Evolutionary conservation across 2,113 vertebrate genomes (phyloP).

Genomic region (Notarius quadriscutis): DNA sequence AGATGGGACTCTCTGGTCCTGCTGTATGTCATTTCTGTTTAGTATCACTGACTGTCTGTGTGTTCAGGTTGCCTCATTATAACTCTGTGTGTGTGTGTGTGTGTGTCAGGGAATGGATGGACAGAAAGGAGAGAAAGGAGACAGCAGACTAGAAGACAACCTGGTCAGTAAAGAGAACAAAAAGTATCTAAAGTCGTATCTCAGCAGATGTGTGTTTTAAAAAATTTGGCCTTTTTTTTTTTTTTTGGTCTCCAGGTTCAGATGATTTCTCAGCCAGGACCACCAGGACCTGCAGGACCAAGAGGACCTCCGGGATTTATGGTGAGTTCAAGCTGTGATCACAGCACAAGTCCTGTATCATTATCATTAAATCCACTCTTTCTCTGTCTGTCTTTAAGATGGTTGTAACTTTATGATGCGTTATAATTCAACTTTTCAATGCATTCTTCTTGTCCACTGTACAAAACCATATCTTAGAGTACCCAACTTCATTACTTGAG

Average conservation of each 20-base stretch:
- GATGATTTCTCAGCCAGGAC: conserved; percentile 58
- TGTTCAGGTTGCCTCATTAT: not conserved
- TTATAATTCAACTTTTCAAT: not conserved
- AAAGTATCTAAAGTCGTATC: not conserved
- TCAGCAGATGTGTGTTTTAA: not conserved
- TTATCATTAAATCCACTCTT: not conserved
- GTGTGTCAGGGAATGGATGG: conserved; percentile 81
- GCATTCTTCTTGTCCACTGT: not conserved
- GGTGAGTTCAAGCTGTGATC: conserved; percentile 33
- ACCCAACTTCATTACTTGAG: too few species aligned
- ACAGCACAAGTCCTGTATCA: not conserved
- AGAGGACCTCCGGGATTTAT: conserved; percentile 56
- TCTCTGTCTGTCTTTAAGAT: not conserved
- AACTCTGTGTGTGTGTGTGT: conserved; percentile 26
- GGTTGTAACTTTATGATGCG: not conserved
- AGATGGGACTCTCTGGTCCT: conserved; percentile 86
- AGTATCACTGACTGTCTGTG: not conserved
- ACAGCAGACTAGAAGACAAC: conserved; percentile 83
- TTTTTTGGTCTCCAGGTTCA: conserved; percentile 46
- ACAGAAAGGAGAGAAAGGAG: conserved; percentile 86
- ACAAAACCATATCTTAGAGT: not conserved
- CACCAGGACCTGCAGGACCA: conserved; percentile 54
- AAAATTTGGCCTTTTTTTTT: not conserved
- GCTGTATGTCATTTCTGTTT: conserved; percentile 73
- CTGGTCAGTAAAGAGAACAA: conserved; percentile 74